phyloP scores from a whole-genome alignment of 2,797 vertebrate species.

The Crax fasciolata region DNA sequence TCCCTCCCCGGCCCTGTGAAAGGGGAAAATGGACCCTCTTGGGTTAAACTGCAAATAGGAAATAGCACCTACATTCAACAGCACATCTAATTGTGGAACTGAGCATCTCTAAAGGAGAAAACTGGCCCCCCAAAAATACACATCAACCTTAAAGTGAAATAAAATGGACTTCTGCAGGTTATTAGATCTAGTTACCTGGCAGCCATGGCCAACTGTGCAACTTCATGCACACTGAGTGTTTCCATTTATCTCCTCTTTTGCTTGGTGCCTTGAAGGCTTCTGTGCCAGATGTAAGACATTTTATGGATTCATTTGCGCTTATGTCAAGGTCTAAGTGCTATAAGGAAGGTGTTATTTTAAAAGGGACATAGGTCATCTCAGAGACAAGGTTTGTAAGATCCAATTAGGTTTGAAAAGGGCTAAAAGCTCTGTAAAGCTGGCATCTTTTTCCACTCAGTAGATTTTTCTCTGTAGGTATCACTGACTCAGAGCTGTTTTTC shows the following conservation, averaged over 20 bases:
- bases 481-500: not conserved
- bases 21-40: not conserved
- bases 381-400: not conserved
- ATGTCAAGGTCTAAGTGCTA: slow-evolving; percentile 9
- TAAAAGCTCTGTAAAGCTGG: not conserved
- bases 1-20: slow-evolving; percentile 92
- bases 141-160: not conserved
- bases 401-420: not conserved
- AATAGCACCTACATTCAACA: not conserved
- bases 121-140: not conserved
- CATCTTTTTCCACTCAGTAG: not conserved
- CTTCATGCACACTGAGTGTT: not conserved
- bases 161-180: not conserved
- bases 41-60: not conserved
- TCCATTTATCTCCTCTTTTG: slow-evolving; percentile 44
- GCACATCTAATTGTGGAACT: not conserved
- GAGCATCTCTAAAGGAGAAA: not conserved
- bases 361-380: not conserved
- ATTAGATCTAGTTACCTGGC: not conserved
- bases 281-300: not conserved
- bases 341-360: not conserved
- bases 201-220: not conserved
- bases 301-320: slow-evolving; percentile 2
- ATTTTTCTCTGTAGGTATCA: not conserved
- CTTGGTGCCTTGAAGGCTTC: not conserved